A percentile compares a stretch with the other conserved stretches of the same genome.
Conservation (phyloP, 2,888 invertebrate species). For the Drosophila demipolita region DNA sequence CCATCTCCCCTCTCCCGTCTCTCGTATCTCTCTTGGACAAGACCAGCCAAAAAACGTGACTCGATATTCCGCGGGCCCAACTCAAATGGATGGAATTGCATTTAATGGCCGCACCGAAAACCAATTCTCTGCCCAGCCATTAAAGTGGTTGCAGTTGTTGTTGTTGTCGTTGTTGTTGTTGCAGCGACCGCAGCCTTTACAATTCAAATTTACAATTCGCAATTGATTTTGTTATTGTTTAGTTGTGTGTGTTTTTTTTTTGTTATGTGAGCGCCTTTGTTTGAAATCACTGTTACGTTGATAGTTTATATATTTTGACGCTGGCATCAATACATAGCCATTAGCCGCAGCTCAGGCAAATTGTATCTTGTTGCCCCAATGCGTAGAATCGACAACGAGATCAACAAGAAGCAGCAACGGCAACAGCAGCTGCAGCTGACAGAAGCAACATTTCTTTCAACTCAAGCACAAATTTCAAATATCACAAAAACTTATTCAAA, state of each 20-base stretch:
- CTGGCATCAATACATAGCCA: conserved; percentile 74
- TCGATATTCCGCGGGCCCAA: conserved; percentile 49
- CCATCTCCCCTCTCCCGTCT: neutral
- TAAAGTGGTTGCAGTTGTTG: conserved; percentile 41
- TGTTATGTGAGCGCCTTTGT: conserved; percentile 53
- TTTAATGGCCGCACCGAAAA: conserved; percentile 70
- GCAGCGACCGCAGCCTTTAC: conserved; percentile 51
- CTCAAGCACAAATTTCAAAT: conserved; percentile 2
- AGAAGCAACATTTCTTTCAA: conserved; percentile 67
- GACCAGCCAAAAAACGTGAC: conserved; percentile 70
- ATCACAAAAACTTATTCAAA: neutral
- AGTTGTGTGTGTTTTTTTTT: neutral
- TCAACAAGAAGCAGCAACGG: conserved; percentile 27
- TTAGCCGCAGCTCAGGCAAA: conserved; percentile 34
- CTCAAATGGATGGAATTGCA: conserved; percentile 77
- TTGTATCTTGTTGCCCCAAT: conserved; percentile 31
- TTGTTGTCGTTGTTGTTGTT: conserved; percentile 28
- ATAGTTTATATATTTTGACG: conserved; percentile 58
- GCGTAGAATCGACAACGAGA: conserved; percentile 34
- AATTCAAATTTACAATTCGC: conserved; percentile 69
- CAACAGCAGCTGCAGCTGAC: conserved; percentile 20
- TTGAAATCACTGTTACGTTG: conserved; percentile 53
- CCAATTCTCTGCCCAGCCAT: conserved; percentile 60
- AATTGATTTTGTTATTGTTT: conserved; percentile 57
- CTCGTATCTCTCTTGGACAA: conserved; percentile 31